Evolutionary conservation across 2,888 invertebrate species (phyloP), one percentile per base, ranked within the genome.

Genomic region (Corbicula japonica): DNA sequence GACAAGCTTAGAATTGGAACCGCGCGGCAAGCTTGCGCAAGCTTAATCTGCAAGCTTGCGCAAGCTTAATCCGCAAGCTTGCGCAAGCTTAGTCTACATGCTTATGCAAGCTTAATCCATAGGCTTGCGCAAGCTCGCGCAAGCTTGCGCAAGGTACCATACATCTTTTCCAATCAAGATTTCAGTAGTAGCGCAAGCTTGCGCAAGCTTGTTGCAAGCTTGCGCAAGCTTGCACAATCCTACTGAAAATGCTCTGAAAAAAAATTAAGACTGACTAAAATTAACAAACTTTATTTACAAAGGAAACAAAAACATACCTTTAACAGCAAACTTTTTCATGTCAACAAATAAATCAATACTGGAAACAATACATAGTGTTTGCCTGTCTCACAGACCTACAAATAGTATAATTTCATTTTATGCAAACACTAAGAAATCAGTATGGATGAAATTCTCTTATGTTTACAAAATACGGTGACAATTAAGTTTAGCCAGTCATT

Each of bases 121-220:
- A 65, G 34, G 50, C 65, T 65, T 52, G 52, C 38, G 28, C 66
- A 50, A 66, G 66, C 50, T 66, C 38, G 50, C 26, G 41, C 44
- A 62, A 62, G 62, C 62, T 44, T 44, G 32, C 34, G 28, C 15
- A 50, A 44, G 34, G 21, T 52, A 28, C 18, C 26, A 12, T 50
- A n/a, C n/a, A n/a, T n/a, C n/a, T n/a, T n/a, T n/a, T n/a, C n/a
- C n/a, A n/a, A n/a, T n/a, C n/a, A n/a, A n/a, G n/a, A n/a, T n/a
- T n/a, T n/a, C n/a, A n/a, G n/a, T n/a, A n/a, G n/a, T n/a, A n/a
- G n/a, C 15, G 54, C 56, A 69, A 69, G 69, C 44, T 69, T 56
- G 41, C 46, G 32, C 58, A 58, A 58, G 69, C 44, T 69, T 58
- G 8, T 32, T 6, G 52, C 30, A 32, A 32, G 26, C 34, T n/a